phyloP scores from a whole-genome alignment of 2,113 vertebrate species.

The Xyliphius kryptos region DNA sequence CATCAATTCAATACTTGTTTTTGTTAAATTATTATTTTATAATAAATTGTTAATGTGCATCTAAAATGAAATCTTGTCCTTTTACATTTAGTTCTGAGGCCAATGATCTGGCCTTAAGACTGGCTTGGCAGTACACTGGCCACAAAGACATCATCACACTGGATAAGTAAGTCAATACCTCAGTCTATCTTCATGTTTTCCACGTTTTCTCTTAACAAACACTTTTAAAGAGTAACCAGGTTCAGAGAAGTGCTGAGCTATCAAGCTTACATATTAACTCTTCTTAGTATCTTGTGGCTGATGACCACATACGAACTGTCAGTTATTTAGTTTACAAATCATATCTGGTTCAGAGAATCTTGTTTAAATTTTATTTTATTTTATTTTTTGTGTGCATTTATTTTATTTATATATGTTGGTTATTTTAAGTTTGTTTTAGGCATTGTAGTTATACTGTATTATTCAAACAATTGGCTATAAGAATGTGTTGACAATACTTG shows the following conservation, averaged over 20 bases:
- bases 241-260: slow-evolving; percentile 30
- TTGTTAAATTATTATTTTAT: too few relatives aligned
- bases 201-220: slow-evolving; percentile 17
- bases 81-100: slow-evolving; percentile 84
- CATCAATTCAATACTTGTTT: too few relatives aligned
- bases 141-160: slow-evolving; percentile 87
- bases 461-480: too few relatives aligned
- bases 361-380: too few relatives aligned
- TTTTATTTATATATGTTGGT: too few relatives aligned
- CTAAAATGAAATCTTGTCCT: slow-evolving; percentile 47
- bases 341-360: too few relatives aligned
- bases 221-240: slow-evolving; percentile 38
- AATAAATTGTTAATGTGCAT: slow-evolving; percentile 60
- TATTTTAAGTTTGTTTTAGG: too few relatives aligned
- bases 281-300: neutral
- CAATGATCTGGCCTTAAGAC: slow-evolving; percentile 89
- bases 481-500: too few relatives aligned
- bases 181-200: slow-evolving; percentile 6
- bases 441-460: too few relatives aligned
- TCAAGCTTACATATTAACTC: slow-evolving; percentile 43
- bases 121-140: slow-evolving; percentile 80
- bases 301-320: neutral
- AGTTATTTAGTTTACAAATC: too few relatives aligned
- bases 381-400: too few relatives aligned
- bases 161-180: slow-evolving; percentile 79